A percentile compares a stretch with the other conserved stretches of the same genome.
Conservation (phyloP, 2,888 invertebrate genomes). For the Cephus sareptanus region DNA sequence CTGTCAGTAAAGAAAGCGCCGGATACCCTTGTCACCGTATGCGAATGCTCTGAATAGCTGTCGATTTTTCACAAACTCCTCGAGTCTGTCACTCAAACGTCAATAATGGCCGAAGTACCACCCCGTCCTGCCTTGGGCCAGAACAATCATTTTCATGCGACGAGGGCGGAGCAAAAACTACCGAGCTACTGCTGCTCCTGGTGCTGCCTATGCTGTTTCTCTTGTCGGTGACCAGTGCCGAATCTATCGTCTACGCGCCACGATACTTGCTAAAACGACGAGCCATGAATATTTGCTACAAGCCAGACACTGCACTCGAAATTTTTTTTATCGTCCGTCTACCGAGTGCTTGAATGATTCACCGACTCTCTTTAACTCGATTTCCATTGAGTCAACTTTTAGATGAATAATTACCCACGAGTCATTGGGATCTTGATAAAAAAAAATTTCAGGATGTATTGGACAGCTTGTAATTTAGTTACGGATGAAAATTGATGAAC, state of each 20-base stretch:
- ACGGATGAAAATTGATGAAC: background rate
- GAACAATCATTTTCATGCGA: constrained; percentile 45
- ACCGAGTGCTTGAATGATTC: background rate
- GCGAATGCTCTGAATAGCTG: constrained; percentile 24
- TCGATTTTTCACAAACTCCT: constrained; percentile 30
- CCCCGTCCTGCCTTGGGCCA: constrained; percentile 24
- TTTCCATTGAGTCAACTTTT: background rate
- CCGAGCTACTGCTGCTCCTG: constrained; percentile 28
- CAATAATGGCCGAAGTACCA: constrained; percentile 35
- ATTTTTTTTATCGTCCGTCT: background rate
- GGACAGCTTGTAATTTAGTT: background rate
- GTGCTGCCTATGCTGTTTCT: constrained; percentile 45
- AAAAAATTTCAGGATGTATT: background rate
- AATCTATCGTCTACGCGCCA: background rate
- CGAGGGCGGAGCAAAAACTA: constrained; percentile 49
- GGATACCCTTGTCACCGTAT: constrained; percentile 16
- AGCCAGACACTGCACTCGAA: background rate
- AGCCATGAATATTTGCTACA: background rate
- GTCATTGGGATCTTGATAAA: background rate
- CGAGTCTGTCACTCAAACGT: constrained; percentile 47
- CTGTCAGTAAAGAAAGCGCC: constrained; percentile 42
- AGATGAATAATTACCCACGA: background rate
- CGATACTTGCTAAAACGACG: background rate
- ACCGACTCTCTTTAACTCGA: background rate
- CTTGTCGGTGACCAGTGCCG: constrained; percentile 52